These are phyloP conservation scores for Pristis pectinata DNA, from an alignment of 2,797 vertebrate genomes.

Conservation along the genomic window DNA sequence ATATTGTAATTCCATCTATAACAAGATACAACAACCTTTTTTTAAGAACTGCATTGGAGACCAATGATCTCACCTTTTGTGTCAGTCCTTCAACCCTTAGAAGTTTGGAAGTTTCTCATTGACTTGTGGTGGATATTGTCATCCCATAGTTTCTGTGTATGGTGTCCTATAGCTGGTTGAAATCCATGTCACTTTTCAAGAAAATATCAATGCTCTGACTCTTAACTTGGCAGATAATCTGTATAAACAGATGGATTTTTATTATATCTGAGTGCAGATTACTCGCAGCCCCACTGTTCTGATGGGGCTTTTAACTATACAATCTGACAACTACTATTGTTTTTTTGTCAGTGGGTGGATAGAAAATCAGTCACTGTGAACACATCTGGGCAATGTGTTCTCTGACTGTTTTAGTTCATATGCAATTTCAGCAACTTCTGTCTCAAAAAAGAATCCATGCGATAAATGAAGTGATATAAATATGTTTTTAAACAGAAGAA, in stretches of 20 bases:
- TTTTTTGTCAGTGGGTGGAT: constrained; percentile 49
- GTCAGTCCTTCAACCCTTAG: neutral
- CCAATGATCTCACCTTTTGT: neutral
- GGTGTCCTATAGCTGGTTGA: neutral
- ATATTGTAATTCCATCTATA: neutral
- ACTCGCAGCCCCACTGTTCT: constrained; percentile 52
- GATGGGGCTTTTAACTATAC: constrained; percentile 54
- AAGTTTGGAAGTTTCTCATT: neutral
- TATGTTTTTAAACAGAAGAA: neutral
- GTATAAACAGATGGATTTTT: constrained; percentile 63
- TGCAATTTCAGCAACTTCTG: neutral
- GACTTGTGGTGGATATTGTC: neutral
- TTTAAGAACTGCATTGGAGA: neutral
- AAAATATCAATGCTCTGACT: constrained; percentile 52
- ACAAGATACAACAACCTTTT: neutral
- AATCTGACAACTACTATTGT: constrained; percentile 55
- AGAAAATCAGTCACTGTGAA: constrained; percentile 42
- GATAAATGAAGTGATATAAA: neutral
- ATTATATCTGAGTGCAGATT: constrained; percentile 65
- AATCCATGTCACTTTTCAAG: constrained; percentile 21
- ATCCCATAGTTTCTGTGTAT: neutral
- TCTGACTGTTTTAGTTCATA: neutral
- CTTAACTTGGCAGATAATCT: constrained; percentile 63
- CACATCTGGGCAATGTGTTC: neutral
- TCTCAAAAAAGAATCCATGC: neutral